These are phyloP conservation scores for Hydractinia symbiolongicarpus DNA, from an alignment of 30 jellyfish, hydroid and myxozoan species.

Conservation along the genomic window DNA sequence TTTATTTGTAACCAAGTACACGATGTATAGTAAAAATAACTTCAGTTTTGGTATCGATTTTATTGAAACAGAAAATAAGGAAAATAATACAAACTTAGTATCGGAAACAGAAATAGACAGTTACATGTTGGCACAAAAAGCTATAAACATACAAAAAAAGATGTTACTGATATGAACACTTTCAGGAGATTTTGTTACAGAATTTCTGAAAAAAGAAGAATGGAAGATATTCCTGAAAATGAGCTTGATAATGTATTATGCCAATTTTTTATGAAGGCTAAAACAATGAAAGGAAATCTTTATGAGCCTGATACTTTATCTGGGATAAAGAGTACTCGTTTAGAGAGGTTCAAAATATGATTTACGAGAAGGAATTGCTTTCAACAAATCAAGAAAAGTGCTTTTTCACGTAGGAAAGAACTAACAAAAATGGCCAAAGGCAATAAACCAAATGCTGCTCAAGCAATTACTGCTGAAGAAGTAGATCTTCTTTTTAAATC, in stretches of 20 bases:
- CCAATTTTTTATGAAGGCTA: no score
- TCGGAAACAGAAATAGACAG: background rate
- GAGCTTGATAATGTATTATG: no score
- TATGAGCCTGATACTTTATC: no score
- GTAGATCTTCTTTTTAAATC: no score
- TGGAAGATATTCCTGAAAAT: no score
- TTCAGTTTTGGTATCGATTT: no score
- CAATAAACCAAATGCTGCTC: conserved; percentile 13
- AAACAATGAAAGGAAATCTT: no score
- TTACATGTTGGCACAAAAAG: background rate
- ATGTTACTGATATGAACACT: no score
- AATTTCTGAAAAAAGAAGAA: background rate
- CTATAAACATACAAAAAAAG: background rate
- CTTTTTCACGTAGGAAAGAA: conserved; percentile 5
- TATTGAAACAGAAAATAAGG: no score
- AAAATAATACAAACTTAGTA: no score
- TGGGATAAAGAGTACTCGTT: background rate
- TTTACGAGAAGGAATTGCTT: background rate
- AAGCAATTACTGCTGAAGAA: background rate
- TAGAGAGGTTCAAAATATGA: background rate
- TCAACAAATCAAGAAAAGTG: background rate
- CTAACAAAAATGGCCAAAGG: background rate
- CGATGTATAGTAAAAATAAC: no score
- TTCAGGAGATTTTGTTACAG: background rate
- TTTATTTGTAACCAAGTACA: no score